A percentile compares a stretch with the other conserved stretches of the same genome.
These are phyloP conservation scores for Gymnocypris eckloni DNA, from an alignment of 2,797 vertebrate genomes.

Conservation along the genomic window DNA sequence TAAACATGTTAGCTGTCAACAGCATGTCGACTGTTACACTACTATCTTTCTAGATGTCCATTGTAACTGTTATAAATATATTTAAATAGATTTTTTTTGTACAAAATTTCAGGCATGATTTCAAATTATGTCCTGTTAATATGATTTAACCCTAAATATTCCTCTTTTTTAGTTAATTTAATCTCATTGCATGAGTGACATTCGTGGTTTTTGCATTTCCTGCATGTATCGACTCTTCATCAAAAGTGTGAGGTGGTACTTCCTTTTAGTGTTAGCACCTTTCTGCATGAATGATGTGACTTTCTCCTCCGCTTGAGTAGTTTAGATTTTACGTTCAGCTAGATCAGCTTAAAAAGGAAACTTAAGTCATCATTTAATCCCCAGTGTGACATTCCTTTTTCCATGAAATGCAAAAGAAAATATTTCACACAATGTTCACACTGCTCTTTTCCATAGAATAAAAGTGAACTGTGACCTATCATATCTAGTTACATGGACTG, in stretches of 20 bases:
- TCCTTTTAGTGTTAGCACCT: conserved; percentile 35
- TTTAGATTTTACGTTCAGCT: neutral
- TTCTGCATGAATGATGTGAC: neutral
- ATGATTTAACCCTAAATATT: neutral
- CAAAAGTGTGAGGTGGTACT: conserved; percentile 20
- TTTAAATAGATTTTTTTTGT: too few relatives aligned
- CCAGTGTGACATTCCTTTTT: neutral
- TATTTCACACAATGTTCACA: neutral
- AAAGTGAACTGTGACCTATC: neutral
- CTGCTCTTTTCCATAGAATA: neutral
- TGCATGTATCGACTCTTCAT: neutral
- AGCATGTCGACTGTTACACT: neutral
- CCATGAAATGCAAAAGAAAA: neutral
- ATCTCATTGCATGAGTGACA: neutral
- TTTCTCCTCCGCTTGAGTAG: neutral
- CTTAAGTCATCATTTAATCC: neutral
- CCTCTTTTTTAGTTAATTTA: neutral
- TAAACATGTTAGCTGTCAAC: neutral
- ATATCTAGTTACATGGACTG: neutral
- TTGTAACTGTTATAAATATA: neutral
- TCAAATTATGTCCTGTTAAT: neutral
- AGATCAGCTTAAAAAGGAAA: neutral
- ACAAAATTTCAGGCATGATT: neutral
- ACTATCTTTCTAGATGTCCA: neutral
- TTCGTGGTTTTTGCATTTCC: neutral